phyloP scores from a whole-genome alignment of 2,113 vertebrate genomes.

The Tinamus guttatus region DNA sequence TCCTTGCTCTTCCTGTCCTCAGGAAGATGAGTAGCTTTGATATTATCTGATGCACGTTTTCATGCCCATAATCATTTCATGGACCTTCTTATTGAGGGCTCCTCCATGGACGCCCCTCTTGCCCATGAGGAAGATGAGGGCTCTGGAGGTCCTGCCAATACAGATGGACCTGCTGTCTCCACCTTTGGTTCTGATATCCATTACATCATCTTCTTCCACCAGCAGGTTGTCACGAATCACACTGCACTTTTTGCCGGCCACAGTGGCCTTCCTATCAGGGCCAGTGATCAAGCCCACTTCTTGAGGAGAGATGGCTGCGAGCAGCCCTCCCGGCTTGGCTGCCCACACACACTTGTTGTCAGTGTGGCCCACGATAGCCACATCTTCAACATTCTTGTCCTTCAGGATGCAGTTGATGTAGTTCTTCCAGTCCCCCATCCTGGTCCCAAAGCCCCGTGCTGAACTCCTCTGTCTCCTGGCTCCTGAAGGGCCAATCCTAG shows the following conservation, averaged over 20 bases:
- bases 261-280: slow-evolving; percentile 13
- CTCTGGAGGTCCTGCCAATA: slow-evolving; percentile 47
- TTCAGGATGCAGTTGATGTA: slow-evolving; percentile 62
- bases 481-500: neutral
- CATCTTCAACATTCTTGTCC: slow-evolving; percentile 69
- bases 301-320: slow-evolving; percentile 55
- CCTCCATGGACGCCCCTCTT: slow-evolving; percentile 68
- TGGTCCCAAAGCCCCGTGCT: neutral
- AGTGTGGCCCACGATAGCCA: slow-evolving; percentile 49
- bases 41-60: slow-evolving; percentile 26
- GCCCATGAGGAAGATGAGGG: slow-evolving; percentile 68
- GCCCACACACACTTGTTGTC: slow-evolving; percentile 50
- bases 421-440: slow-evolving; percentile 68
- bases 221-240: slow-evolving; percentile 69
- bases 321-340: slow-evolving; percentile 63
- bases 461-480: neutral
- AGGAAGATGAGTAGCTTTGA: neutral
- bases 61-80: slow-evolving; percentile 56
- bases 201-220: slow-evolving; percentile 20
- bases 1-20: neutral
- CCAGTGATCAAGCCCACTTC: slow-evolving; percentile 68
- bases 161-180: slow-evolving; percentile 58
- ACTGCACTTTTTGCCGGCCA: slow-evolving; percentile 62
- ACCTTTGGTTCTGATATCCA: slow-evolving; percentile 67
- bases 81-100: slow-evolving; percentile 68